Conservation (phyloP, 2,797 vertebrate species). For the Paguma larvata region DNA sequence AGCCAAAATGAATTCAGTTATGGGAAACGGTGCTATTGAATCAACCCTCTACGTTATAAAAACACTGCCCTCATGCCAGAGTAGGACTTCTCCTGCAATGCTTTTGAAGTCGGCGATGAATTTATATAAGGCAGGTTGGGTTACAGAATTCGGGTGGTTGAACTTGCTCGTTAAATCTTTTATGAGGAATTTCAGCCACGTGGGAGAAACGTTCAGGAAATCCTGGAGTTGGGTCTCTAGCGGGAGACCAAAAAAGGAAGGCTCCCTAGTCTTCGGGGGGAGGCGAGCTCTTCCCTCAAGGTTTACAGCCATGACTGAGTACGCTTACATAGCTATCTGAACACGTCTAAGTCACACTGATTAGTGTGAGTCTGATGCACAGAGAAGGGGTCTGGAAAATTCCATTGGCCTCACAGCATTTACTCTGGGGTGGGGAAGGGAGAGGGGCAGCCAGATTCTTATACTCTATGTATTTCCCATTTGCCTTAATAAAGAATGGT, state of each 20-base stretch:
- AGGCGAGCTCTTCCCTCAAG: neutral
- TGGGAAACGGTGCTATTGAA: neutral
- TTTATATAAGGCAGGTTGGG: slow-evolving; percentile 49
- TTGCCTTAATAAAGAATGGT: neutral
- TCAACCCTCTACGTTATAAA: neutral
- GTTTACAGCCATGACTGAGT: neutral
- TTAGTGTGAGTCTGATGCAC: neutral
- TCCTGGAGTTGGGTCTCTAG: neutral
- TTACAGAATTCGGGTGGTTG: slow-evolving; percentile 20
- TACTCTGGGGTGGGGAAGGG: neutral
- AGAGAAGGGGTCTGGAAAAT: slow-evolving; percentile 15
- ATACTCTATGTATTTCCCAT: neutral
- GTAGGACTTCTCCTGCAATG: neutral
- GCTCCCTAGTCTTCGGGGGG: neutral
- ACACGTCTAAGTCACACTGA: neutral
- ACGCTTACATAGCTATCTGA: neutral
- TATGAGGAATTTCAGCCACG: slow-evolving; percentile 51
- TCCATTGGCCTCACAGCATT: neutral
- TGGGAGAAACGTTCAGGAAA: slow-evolving; percentile 57
- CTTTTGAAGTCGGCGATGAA: slow-evolving; percentile 44
- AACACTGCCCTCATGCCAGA: neutral
- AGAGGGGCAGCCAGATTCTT: neutral
- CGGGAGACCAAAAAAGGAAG: slow-evolving; percentile 65
- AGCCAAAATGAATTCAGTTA: neutral
- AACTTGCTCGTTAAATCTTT: slow-evolving; percentile 66